A percentile compares a stretch with the other conserved stretches of the same genome.
Conservation (phyloP, 2,113 vertebrate genomes). For the Ceuthmochares aereus region DNA sequence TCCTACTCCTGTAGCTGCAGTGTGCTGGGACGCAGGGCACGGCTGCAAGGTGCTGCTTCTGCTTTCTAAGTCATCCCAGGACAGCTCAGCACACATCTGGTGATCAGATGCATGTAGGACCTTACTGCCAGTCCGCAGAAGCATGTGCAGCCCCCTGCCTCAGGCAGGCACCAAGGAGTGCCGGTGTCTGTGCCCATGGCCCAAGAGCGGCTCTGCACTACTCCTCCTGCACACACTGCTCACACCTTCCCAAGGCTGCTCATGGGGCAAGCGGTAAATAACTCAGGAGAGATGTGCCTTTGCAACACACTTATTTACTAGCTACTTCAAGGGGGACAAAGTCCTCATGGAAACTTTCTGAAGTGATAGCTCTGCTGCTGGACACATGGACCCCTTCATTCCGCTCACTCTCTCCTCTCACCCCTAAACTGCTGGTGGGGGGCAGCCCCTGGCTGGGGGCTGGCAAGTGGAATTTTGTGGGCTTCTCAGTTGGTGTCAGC, state of each 20-base stretch:
- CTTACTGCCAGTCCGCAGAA: not conserved
- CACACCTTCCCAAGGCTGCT: not conserved
- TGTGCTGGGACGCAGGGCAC: fast-evolving
- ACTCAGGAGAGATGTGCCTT: not conserved
- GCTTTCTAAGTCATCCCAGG: not conserved
- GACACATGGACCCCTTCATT: fast-evolving
- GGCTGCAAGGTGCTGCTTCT: not conserved
- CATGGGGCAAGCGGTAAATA: not conserved
- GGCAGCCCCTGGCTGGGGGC: not conserved
- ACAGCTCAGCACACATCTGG: not conserved
- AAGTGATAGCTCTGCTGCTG: not conserved
- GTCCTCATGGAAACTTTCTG: not conserved
- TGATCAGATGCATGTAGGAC: fast-evolving
- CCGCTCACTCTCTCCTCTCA: not conserved
- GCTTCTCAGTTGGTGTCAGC: not conserved
- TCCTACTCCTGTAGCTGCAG: not conserved
- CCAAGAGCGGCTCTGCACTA: fast-evolving
- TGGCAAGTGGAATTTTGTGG: not conserved
- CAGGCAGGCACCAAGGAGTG: fast-evolving
- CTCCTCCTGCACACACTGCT: not conserved
- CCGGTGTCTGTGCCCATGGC: not conserved
- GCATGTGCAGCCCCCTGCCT: fast-evolving
- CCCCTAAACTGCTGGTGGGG: fast-evolving
- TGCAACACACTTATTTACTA: not conserved
- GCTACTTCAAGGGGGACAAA: not conserved